A percentile compares a stretch with the other conserved stretches of the same genome.
phyloP scores from a whole-genome alignment of 1,140 invertebrate species.

The Diorhabda sublineata region DNA sequence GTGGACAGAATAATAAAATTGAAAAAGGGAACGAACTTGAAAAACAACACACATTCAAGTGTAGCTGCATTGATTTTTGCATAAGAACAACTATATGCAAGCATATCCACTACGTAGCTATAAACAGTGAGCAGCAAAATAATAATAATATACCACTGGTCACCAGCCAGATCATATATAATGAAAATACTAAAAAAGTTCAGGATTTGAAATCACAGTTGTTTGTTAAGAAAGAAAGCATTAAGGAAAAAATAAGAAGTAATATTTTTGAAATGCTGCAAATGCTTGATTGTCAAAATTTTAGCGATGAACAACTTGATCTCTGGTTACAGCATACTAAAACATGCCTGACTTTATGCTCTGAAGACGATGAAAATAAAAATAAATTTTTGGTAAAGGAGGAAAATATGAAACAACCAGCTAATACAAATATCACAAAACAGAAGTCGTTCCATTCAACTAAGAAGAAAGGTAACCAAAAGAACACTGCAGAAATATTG shows the following conservation, averaged over 20 bases:
- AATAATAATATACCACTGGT: background rate
- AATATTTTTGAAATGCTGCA: background rate
- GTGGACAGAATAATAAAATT: slow-evolving; percentile 22
- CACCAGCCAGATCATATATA: background rate
- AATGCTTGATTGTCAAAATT: background rate
- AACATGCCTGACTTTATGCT: background rate
- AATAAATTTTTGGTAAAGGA: background rate
- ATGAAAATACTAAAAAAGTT: background rate
- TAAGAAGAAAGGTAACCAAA: background rate
- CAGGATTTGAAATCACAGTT: background rate
- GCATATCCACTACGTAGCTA: slow-evolving; percentile 17
- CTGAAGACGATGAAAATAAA: background rate
- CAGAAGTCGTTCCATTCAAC: background rate
- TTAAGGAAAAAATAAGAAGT: background rate
- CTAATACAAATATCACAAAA: background rate
- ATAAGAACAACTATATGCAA: slow-evolving; percentile 11
- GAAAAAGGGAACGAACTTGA: slow-evolving; percentile 12
- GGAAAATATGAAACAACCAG: background rate
- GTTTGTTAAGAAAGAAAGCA: background rate
- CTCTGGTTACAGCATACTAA: background rate
- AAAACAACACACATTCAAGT: background rate
- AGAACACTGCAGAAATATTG: background rate
- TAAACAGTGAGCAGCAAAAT: background rate
- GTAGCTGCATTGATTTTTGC: slow-evolving; percentile 9
- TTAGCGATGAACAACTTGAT: background rate